phyloP scores from a whole-genome alignment of 2,888 invertebrate species.

The Nebria brevicollis region DNA sequence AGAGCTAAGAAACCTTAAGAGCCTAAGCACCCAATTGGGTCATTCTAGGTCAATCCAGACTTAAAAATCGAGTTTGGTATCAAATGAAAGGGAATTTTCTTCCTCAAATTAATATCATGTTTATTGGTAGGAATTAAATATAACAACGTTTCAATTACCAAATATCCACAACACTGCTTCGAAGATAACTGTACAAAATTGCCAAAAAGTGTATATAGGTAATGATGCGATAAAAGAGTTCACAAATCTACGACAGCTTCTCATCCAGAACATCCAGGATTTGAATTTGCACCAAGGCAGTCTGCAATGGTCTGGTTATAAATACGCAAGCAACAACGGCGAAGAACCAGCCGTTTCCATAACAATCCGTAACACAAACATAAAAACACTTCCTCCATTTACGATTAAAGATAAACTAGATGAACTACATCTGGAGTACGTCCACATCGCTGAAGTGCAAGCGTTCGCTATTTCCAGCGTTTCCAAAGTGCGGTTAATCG shows the following conservation, averaged over 20 bases:
- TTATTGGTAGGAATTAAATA: slow-evolving; percentile 17
- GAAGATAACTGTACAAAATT: slow-evolving; percentile 73
- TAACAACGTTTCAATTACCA: slow-evolving; percentile 9
- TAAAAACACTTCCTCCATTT: not conserved
- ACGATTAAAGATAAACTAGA: slow-evolving; percentile 79
- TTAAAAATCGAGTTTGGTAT: not conserved
- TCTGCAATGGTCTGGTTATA: slow-evolving; percentile 67
- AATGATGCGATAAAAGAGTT: slow-evolving; percentile 70
- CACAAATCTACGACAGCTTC: slow-evolving; percentile 71
- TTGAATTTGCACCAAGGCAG: slow-evolving; percentile 72
- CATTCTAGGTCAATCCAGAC: not conserved
- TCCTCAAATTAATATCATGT: not conserved
- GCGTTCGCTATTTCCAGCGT: slow-evolving; percentile 82
- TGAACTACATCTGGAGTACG: slow-evolving; percentile 72
- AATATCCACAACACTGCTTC: slow-evolving; percentile 54
- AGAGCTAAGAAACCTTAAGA: too few species aligned
- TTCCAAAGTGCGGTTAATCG: slow-evolving; percentile 71
- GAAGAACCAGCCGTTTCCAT: slow-evolving; percentile 50
- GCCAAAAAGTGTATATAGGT: slow-evolving; percentile 70
- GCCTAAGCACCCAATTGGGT: not conserved
- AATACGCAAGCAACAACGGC: slow-evolving; percentile 41
- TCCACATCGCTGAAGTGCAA: slow-evolving; percentile 70
- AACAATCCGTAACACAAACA: slow-evolving; percentile 8
- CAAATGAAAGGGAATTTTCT: not conserved
- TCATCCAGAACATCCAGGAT: slow-evolving; percentile 71